Conservation (phyloP, 2,113 vertebrate species). For the Pangasianodon hypophthalmus region DNA sequence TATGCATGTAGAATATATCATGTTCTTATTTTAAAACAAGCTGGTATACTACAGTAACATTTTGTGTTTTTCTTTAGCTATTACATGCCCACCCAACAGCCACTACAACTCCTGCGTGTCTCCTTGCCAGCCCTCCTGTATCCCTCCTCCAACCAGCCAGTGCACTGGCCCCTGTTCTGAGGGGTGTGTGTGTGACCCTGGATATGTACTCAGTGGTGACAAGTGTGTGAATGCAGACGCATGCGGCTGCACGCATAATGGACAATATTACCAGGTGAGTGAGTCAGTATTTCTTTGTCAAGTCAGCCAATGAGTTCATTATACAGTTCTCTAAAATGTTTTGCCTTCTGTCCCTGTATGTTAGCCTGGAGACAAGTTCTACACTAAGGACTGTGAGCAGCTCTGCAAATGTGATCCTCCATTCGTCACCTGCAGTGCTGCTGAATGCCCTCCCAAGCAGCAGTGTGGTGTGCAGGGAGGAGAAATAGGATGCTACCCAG, state of each 20-base stretch:
- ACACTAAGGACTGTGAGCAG: slow-evolving; percentile 63
- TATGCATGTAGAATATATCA: background rate
- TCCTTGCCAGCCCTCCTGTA: slow-evolving; percentile 68
- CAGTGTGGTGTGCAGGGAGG: slow-evolving; percentile 70
- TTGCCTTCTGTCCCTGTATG: slow-evolving; percentile 1
- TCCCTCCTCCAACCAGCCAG: slow-evolving; percentile 47
- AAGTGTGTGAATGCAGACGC: slow-evolving; percentile 66
- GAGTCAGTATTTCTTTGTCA: background rate
- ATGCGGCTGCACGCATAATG: slow-evolving; percentile 71
- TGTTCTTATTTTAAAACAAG: too few relatives aligned
- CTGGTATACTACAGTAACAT: too few relatives aligned
- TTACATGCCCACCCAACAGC: slow-evolving; percentile 69
- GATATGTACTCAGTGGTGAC: slow-evolving; percentile 72
- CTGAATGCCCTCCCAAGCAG: slow-evolving; percentile 69
- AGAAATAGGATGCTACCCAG: slow-evolving; percentile 74
- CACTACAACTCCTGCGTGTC: slow-evolving; percentile 70
- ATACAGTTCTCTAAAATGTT: background rate
- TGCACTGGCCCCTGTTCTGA: slow-evolving; percentile 72
- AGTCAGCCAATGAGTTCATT: background rate
- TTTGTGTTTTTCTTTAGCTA: slow-evolving; percentile 30
- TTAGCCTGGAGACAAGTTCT: slow-evolving; percentile 74
- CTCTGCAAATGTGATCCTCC: slow-evolving; percentile 68
- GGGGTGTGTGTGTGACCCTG: slow-evolving; percentile 73
- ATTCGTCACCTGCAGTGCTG: slow-evolving; percentile 58
- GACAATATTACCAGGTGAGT: slow-evolving; percentile 73